Evolutionary conservation across 1,140 invertebrate species (phyloP), one percentile per base, ranked within the genome.

Genomic region (Euborellia annulipes): DNA sequence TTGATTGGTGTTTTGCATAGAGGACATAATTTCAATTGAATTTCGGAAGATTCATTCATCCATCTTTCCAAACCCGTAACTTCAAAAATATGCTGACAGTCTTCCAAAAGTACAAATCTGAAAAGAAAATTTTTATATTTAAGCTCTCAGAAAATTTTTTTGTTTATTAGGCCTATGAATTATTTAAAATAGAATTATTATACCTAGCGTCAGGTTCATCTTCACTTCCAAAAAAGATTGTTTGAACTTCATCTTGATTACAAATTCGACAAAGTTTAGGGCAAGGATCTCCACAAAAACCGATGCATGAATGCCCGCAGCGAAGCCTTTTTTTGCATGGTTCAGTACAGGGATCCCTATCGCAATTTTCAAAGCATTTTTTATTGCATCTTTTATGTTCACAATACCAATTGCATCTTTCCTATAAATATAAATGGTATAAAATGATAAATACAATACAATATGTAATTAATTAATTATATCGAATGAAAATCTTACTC

Each of bases 271-370:
- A 75, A 16, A 69, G 48, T 39, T 58, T 67, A 60, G 64, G 70
- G 58, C 71, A 72, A 52, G 65, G 60, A 57, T 84, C 80, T 11
- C 77, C 76, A 62, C 81, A 83, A 41, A 78, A 68, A 19, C 78
- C 78, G 54, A 72, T 64, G 58, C 78, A 81, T 2, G 50, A 45
- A 60, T 81, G 77, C 0, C 64, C 62, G 62, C 78, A 81, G 13
- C 52, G 46, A 20, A 75, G 59, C 22, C 23, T 47, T 44, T 57
- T 58, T 1, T 41, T 3, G 46, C 76, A 80, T 2, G 67, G 65
- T 51, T 67, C 52, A 23, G 61, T 52, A 58, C 77, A 79, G 8
- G 69, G 65, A 11, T 58, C 45, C 3, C 65, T 55, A 45, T 59
- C 55, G 59, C 76, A 79, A 46, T 57, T 50, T 41, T 70, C 57